Evolutionary conservation across 2,113 vertebrate species (phyloP), one percentile per base, ranked within the genome.

Genomic region (Podarcis cretensis): DNA sequence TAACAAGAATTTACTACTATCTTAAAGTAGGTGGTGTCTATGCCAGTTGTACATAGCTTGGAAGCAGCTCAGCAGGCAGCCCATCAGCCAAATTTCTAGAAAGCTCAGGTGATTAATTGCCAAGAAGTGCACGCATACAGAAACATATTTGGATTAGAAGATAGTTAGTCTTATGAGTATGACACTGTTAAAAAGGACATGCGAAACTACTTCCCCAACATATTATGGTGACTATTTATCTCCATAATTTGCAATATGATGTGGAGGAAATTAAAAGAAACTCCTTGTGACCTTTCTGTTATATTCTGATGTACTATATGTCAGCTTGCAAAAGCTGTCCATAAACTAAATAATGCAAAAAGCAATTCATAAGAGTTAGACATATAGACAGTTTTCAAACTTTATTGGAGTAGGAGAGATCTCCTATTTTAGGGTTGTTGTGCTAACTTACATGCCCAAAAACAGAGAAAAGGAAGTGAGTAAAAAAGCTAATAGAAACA

Each of bases 401-500:
- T 93, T 88, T 82, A 65, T 84, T 87, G 59, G 63, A 88, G 59
- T 86, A 83, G 32, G 54, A 90, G 78, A 95, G 89, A 90, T 87
- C 81, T 94, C 89, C 84, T 91, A 73, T 89, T 93, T 89, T 92
- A 81, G 92, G 91, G 94, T 93, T 86, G 86, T 89, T 94, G 94
- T 96, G 94, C 91, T 92, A 96, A 96, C 91, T 95, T 93, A 86
- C 93, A 95, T 91, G 96, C 71, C 94, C 94, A 91, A 95, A 92
- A 87, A 87, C 96, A 92, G 92, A 94, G 92, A 92, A 90, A 92
- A 92, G 93, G 94, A 91, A 93, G 89, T 91, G 95, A 95, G 95
- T 94, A 94, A 92, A 96, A 95, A 94, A 96, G 48, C 96, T 75
- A 95, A 85, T 88, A 94, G 92, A 94, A 96, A 94, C 87, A 96